phyloP scores from a whole-genome alignment of 2,888 invertebrate species.

The Cremastobaeus sp. region DNA sequence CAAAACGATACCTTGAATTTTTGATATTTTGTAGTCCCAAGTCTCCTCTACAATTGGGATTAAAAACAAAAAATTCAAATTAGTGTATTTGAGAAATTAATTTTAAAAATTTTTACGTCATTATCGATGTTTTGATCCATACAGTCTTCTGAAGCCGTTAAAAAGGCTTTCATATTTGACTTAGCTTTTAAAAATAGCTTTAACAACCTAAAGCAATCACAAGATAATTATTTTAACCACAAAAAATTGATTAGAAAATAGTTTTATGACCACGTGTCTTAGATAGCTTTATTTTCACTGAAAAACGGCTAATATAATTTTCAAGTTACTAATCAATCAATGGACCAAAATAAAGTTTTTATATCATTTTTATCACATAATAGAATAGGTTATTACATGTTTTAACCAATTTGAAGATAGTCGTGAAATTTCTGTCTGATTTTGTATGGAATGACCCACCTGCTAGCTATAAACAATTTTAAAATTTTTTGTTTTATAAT shows the following conservation, averaged over 20 bases:
- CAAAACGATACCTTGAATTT: slow-evolving; percentile 4
- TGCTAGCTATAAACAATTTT: too few relatives aligned
- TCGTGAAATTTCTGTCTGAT: slow-evolving; percentile 1
- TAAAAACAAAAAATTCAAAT: background rate
- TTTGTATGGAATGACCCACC: slow-evolving; percentile 1
- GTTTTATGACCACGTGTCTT: background rate
- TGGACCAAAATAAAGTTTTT: background rate
- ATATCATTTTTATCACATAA: background rate
- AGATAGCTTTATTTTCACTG: too few relatives aligned
- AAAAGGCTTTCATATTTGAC: too few relatives aligned
- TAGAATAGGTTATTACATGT: background rate
- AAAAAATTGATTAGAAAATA: background rate
- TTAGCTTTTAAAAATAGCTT: too few relatives aligned
- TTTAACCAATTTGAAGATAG: background rate
- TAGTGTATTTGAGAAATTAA: background rate
- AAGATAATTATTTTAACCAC: too few relatives aligned
- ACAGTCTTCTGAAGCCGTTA: too few relatives aligned
- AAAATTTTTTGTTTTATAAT: too few relatives aligned
- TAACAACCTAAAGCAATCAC: too few relatives aligned
- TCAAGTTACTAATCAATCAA: too few relatives aligned
- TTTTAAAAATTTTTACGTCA: background rate
- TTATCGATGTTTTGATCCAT: background rate
- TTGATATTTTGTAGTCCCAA: slow-evolving; percentile 3
- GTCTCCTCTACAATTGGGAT: slow-evolving; percentile 1
- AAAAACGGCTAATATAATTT: too few relatives aligned